Base-by-base conservation (phyloP, 2,888 invertebrate species). In the Heliconius ismenius region DNA sequence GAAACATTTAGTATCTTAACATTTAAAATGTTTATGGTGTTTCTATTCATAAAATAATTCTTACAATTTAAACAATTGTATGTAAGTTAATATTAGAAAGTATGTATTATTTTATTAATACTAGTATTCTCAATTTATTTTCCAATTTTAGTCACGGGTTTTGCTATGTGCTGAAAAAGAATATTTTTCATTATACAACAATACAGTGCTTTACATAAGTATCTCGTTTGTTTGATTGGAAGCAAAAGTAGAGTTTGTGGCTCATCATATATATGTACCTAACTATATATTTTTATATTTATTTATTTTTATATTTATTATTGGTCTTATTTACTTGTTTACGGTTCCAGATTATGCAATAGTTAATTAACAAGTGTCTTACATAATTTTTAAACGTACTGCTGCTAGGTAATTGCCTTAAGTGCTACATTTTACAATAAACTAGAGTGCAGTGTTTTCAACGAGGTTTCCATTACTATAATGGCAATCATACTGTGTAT, bases 401-500 rank as follows among this genome's bases (percentile, higher is more conserved):
- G 24, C 79, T 82, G 83, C 86, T 83, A 83, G 81, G 84, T 84
- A 86, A 87, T 87, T 84, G 82, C 78, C 79, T 82, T 82, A 86
- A 88, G 88, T 88, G 87, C 83, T 84, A 83, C 83, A 82, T 85
- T 84, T 84, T 85, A 82, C 78, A 82, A 80, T 81, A 78, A 81
- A 82, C 80, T 81, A 82, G 81, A 80, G 85, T 85, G 85, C 86
- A 86, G 85, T 86, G 83, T 83, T 79, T 83, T 83, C 84, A 84
- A 86, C 84, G 82, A 62, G 24, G 21, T 73, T 39, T 78, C 83
- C 85, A 89, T 89, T 89, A 87, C 80, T 82, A 80, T 86, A 87
- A 88, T 88, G 81, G 83, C 81, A 86, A 84, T 87, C 86, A 86
- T 84, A 84, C 84, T 85, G 85, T 85, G 86, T 86, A 86, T 86